These are phyloP conservation scores for Platycheirus albimanus DNA, from an alignment of 2,888 invertebrate genomes.

Conservation along the genomic window DNA sequence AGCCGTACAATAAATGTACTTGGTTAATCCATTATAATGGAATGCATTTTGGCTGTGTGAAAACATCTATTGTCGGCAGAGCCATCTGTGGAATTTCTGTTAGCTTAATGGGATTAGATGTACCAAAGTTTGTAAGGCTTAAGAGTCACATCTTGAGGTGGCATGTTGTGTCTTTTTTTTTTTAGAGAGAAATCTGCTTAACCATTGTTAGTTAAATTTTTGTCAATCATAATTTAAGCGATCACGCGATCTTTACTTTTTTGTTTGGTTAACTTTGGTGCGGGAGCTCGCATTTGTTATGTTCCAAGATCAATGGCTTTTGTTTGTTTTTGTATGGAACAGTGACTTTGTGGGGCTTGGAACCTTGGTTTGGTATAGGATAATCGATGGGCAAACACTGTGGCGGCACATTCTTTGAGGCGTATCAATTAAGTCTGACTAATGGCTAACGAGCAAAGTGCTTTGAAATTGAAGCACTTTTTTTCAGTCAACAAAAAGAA, in stretches of 20 bases:
- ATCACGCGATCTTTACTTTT: constrained; percentile 3
- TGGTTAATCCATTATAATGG: constrained; percentile 13
- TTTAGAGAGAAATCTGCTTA: constrained; percentile 32
- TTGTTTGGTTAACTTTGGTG: not conserved
- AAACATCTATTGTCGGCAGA: constrained; percentile 50
- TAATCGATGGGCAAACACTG: constrained; percentile 30
- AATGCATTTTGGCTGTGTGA: constrained; percentile 37
- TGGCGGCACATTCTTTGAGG: constrained; percentile 28
- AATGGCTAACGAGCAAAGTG: constrained; percentile 55
- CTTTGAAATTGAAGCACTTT: constrained; percentile 32
- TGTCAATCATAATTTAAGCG: constrained; percentile 39
- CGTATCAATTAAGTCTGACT: constrained; percentile 38
- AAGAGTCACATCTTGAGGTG: too few species aligned
- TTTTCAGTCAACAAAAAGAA: constrained; percentile 23
- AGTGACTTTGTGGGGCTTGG: not conserved
- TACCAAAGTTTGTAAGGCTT: not conserved
- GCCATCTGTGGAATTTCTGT: constrained; percentile 38
- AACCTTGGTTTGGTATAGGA: constrained; percentile 40
- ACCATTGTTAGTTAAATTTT: constrained; percentile 35
- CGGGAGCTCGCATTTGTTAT: constrained; percentile 13
- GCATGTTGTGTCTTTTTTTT: too few species aligned
- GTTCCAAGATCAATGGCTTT: constrained; percentile 19
- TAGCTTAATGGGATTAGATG: constrained; percentile 41
- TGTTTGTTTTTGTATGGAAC: constrained; percentile 1
- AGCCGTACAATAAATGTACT: too few species aligned